phyloP scores from a whole-genome alignment of 2,888 invertebrate species.

The Drosophila formosana region DNA sequence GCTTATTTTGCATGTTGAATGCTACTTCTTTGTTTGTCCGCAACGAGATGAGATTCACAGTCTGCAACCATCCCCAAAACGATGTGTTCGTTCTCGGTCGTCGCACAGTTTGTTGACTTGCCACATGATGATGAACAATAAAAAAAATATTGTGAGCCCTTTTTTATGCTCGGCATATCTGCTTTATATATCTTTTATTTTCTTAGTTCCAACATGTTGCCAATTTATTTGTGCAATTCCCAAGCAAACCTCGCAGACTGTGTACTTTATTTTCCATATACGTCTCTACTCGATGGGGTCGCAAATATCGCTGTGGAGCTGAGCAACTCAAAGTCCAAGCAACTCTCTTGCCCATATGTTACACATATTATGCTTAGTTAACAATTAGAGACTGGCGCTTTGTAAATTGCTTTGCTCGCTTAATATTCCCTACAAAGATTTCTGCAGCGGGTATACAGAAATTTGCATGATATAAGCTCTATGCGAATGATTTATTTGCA shows the following conservation, averaged over 20 bases:
- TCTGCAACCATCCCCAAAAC: slow-evolving; percentile 9
- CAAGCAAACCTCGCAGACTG: slow-evolving; percentile 40
- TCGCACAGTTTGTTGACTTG: slow-evolving; percentile 61
- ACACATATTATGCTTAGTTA: slow-evolving; percentile 74
- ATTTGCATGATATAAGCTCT: not conserved
- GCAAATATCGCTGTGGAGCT: slow-evolving; percentile 18
- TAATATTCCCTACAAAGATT: slow-evolving; percentile 12
- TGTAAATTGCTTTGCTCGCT: slow-evolving; percentile 71
- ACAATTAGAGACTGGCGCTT: slow-evolving; percentile 77
- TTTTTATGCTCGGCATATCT: slow-evolving; percentile 54
- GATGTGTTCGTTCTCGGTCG: slow-evolving; percentile 7
- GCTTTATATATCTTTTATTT: slow-evolving; percentile 3
- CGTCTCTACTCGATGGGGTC: slow-evolving; percentile 19
- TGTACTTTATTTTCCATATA: slow-evolving; percentile 46
- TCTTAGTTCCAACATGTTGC: slow-evolving; percentile 38
- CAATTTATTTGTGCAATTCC: slow-evolving; percentile 60
- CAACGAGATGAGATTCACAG: not conserved
- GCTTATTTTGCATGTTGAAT: slow-evolving; percentile 14
- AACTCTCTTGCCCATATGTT: slow-evolving; percentile 70
- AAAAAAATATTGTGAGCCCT: slow-evolving; percentile 49
- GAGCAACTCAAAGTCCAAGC: slow-evolving; percentile 22
- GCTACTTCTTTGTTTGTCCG: slow-evolving; percentile 21
- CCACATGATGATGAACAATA: slow-evolving; percentile 51
- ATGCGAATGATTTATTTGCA: not conserved
- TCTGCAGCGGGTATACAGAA: not conserved